Base-by-base conservation (phyloP, 64 coral and sea anemone species). In the Porites australiensis region DNA sequence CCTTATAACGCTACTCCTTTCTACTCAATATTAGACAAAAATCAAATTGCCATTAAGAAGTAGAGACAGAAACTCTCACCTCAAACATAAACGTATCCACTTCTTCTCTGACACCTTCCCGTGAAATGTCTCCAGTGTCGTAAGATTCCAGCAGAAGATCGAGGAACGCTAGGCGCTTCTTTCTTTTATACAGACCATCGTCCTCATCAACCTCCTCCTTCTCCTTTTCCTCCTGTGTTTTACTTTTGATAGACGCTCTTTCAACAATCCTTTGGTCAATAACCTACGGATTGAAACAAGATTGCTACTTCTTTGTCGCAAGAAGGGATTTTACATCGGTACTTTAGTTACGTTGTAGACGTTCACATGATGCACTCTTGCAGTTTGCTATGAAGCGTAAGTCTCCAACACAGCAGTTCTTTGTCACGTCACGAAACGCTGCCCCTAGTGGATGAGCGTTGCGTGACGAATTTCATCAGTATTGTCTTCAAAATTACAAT, bases 1-100 rank as follows among this genome's bases (percentile, higher is more conserved):
- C 27, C 27, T 37, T 37, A 37, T 37, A 37, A 37, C 27, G 27
- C 27, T 37, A 37, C 27, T 37, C 27, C 27, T 37, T 37, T 37
- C 27, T 37, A 37, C 27, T 37, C 27, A 37, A 37, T 37, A 37
- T 37, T 1, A 37, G 27, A 37, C 27, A 37, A 37, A 37, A 37
- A 1, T 37, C 27, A 37, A 37, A 37, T 37, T 37, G 27, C 27
- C 27, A 37, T 37, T 37, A 37, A 37, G 27, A 37, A 37, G 27
- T 50, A 44, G 54, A 57, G 4, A 19, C 3, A 1, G 10, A 79
- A 18, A 43, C 47, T 47, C 89, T 63, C 0, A 95, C 94, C 89
- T 95, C 94, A 15, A 95, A 95, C 94, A 95, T 88, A 44, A 95
- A 95, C 23, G 94, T 95, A 71, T 95, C 94, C 19, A 95, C 94